These are phyloP conservation scores for Leptopilina syphax DNA, from an alignment of 2,888 invertebrate species.

Conservation along the genomic window DNA sequence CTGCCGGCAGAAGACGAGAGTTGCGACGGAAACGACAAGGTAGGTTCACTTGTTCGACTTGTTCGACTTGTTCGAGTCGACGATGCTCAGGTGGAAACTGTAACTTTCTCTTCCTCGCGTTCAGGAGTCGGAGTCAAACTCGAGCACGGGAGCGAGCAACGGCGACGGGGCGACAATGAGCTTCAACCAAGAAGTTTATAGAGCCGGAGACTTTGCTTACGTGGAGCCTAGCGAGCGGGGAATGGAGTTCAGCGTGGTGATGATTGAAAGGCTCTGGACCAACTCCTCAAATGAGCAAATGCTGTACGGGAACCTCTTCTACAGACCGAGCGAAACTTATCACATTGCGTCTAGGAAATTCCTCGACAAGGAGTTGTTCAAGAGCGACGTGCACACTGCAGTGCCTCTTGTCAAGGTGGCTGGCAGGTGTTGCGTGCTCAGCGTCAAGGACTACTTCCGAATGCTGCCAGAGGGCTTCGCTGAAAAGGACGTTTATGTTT, in stretches of 20 bases:
- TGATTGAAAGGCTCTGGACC: slow-evolving; percentile 93
- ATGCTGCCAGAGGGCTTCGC: slow-evolving; percentile 90
- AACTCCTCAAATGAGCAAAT: slow-evolving; percentile 89
- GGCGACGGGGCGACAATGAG: slow-evolving; percentile 82
- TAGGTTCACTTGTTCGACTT: slow-evolving; percentile 43
- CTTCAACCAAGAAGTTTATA: slow-evolving; percentile 87
- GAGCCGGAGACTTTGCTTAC: slow-evolving; percentile 95
- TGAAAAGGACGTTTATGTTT: slow-evolving; percentile 97
- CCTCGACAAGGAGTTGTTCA: slow-evolving; percentile 97
- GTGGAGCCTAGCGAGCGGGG: slow-evolving; percentile 83
- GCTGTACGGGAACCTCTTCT: slow-evolving; percentile 95
- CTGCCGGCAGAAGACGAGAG: slow-evolving; percentile 86
- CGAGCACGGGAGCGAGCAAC: slow-evolving; percentile 65
- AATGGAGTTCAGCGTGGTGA: slow-evolving; percentile 88
- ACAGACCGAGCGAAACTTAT: slow-evolving; percentile 95
- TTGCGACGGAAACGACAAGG: slow-evolving; percentile 75
- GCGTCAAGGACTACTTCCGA: slow-evolving; percentile 95
- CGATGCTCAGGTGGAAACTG: not conserved
- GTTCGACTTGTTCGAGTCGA: too few species aligned
- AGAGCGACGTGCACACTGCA: slow-evolving; percentile 92
- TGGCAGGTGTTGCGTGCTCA: slow-evolving; percentile 95
- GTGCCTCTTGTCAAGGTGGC: slow-evolving; percentile 90
- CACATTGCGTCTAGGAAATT: slow-evolving; percentile 97
- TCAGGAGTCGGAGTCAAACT: slow-evolving; percentile 37
- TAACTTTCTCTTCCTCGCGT: slow-evolving; percentile 30